phyloP scores from a whole-genome alignment of 1,140 invertebrate species.

The Hydropsyche tenuis region DNA sequence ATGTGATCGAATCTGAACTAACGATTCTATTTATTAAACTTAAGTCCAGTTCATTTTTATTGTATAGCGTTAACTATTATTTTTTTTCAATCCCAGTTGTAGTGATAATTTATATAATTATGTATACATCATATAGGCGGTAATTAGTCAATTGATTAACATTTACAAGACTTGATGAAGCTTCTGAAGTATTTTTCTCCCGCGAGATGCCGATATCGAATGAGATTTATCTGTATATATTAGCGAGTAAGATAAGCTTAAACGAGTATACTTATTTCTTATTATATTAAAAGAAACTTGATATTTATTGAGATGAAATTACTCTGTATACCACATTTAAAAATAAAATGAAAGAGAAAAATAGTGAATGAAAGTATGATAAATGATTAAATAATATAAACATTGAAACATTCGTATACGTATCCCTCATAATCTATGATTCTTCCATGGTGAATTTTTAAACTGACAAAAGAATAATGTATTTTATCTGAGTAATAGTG shows the following conservation, averaged over 20 bases:
- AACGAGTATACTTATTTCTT: constrained; percentile 51
- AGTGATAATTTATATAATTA: constrained; percentile 24
- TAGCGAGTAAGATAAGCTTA: constrained; percentile 44
- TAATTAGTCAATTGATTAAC: constrained; percentile 51
- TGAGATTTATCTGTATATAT: constrained; percentile 50
- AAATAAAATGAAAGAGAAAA: constrained; percentile 38
- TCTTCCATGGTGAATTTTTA: constrained; percentile 50
- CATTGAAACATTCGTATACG: constrained; percentile 50
- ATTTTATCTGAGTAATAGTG: constrained; percentile 49
- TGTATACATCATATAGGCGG: constrained; percentile 49
- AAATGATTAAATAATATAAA: constrained; percentile 16
- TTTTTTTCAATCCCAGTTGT: constrained; percentile 17
- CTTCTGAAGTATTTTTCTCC: constrained; percentile 50
- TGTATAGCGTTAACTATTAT: constrained; percentile 48
- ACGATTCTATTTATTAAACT: neutral
- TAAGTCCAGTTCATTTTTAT: constrained; percentile 38
- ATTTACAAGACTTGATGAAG: constrained; percentile 49
- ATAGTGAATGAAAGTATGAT: constrained; percentile 44
- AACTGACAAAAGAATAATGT: constrained; percentile 46
- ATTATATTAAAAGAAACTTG: constrained; percentile 40
- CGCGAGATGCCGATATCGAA: constrained; percentile 50
- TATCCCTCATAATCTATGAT: constrained; percentile 49
- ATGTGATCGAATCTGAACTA: constrained; percentile 43
- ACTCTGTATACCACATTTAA: constrained; percentile 47
- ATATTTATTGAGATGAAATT: constrained; percentile 50